A percentile compares a stretch with the other conserved stretches of the same genome.
These are phyloP conservation scores for Chaunax sp. DNA, from an alignment of 2,797 vertebrate species.

Conservation along the genomic window DNA sequence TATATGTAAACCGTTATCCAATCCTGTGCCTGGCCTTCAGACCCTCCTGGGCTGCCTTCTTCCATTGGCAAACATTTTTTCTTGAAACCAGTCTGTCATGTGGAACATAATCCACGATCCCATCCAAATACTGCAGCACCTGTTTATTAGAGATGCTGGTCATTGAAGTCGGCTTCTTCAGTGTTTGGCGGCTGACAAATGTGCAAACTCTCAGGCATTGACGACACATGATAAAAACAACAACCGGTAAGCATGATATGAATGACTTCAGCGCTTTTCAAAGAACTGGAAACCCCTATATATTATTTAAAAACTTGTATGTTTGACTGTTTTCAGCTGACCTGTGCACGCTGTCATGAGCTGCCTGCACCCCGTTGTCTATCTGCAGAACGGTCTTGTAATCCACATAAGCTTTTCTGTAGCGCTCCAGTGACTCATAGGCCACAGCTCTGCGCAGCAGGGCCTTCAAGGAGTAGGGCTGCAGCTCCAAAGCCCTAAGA, in stretches of 20 bases:
- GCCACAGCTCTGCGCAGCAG: slow-evolving; percentile 93
- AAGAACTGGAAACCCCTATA: too few relatives aligned
- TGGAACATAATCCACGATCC: not conserved
- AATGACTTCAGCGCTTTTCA: too few relatives aligned
- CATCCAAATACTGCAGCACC: not conserved
- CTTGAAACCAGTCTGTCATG: not conserved
- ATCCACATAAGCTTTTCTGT: slow-evolving; percentile 92
- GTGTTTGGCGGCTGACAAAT: too few relatives aligned
- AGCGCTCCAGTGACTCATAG: slow-evolving; percentile 92
- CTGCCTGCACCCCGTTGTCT: slow-evolving; percentile 89
- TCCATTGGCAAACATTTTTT: not conserved
- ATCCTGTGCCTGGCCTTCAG: too few relatives aligned
- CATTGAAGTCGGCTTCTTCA: too few relatives aligned
- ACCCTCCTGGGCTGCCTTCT: too few relatives aligned
- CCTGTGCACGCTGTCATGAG: slow-evolving; percentile 90
- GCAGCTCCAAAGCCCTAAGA: slow-evolving; percentile 92
- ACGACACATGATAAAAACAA: too few relatives aligned
- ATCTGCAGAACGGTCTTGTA: slow-evolving; percentile 94
- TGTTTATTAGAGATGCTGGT: too few relatives aligned
- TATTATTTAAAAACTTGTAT: too few relatives aligned
- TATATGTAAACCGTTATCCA: too few relatives aligned
- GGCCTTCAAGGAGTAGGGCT: slow-evolving; percentile 92
- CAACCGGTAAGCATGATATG: too few relatives aligned
- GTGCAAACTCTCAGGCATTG: too few relatives aligned
- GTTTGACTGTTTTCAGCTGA: slow-evolving; percentile 37